Conservation (phyloP, 2,888 invertebrate genomes). For the Scrobipalpa costella region DNA sequence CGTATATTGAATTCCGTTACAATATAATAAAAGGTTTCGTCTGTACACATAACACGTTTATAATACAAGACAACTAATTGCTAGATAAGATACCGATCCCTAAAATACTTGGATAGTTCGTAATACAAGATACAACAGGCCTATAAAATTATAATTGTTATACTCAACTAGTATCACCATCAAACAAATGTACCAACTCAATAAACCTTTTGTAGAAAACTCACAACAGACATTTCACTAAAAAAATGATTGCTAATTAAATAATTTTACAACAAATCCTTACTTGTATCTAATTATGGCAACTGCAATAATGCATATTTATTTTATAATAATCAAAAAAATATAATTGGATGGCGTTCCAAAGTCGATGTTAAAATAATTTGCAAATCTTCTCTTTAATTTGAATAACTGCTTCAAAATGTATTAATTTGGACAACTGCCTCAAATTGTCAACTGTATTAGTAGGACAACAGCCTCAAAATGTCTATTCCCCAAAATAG, state of each 20-base stretch:
- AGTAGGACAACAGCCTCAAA: no score
- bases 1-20: constrained; percentile 71
- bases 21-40: constrained; percentile 64
- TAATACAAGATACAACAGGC: constrained; percentile 51
- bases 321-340: background rate
- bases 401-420: no score
- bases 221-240: constrained; percentile 60
- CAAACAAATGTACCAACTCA: constrained; percentile 53
- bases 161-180: constrained; percentile 71
- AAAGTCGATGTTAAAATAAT: background rate
- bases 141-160: constrained; percentile 55
- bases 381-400: no score
- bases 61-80: constrained; percentile 57
- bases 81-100: constrained; percentile 55
- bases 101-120: constrained; percentile 39
- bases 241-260: constrained; percentile 31
- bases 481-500: no score
- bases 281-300: constrained; percentile 56
- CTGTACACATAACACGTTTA: constrained; percentile 69
- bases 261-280: constrained; percentile 37
- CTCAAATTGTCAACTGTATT: no score
- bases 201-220: constrained; percentile 60
- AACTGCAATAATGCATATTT: constrained; percentile 41
- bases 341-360: background rate
- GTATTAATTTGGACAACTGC: no score